Evolutionary conservation across 2,888 invertebrate species (phyloP), one percentile per base, ranked within the genome.

Genomic region (Hoplodrina blanda): DNA sequence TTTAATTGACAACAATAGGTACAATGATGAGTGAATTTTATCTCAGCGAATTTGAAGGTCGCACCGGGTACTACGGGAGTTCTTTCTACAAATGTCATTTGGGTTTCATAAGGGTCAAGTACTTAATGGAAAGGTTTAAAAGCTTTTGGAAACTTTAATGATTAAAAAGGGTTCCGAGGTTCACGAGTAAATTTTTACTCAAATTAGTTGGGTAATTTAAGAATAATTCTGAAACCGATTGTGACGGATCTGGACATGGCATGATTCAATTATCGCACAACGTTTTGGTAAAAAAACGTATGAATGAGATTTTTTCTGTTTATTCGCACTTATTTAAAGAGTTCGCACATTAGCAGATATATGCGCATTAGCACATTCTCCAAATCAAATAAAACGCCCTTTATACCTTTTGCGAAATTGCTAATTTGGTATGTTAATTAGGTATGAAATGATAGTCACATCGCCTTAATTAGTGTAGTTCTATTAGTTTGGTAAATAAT

Each of bases 401-500:
- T 44, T 4, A 10, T 11, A 41, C 49, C 49, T 67, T 72, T 62
- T 62, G n/a, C 19, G n/a, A 41, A 41, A 54, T 50, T 67, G 33
- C 30, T 41, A 25, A 49, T 61, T 57, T 41, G 60, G 19, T 15
- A 68, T 74, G 37, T 68, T 59, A 72, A 77, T 62, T 52, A 53
- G 44, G 30, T 44, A 55, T 64, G 13, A 62, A 61, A 75, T 68
- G 49, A 59, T 37, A 57, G 30, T 53, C 62, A 70, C 25, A 53
- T 82, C 53, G 13, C 50, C 19, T 62, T 69, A 67, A 69, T 80
- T 64, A 80, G 19, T 54, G 56, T 49, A 56, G 52, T 76, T 76
- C 76, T 72, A 69, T 65, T 76, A 71, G 67, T 50, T 61, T 64
- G 10, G 62, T 80, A 78, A 69, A 75, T 54, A 64, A 49, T 62